Conservation (phyloP, 2,888 invertebrate genomes). For the Microctonus hyperodae region DNA sequence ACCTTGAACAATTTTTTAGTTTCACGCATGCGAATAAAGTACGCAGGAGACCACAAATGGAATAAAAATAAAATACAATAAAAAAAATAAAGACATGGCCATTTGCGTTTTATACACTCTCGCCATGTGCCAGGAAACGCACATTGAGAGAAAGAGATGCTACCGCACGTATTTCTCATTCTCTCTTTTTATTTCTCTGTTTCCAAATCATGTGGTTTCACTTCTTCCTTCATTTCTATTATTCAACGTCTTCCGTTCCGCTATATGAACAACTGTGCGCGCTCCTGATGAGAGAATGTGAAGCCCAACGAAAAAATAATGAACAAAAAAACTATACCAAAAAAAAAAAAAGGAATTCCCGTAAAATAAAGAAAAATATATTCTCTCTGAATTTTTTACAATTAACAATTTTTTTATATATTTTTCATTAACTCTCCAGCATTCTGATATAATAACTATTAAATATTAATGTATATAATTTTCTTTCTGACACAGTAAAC, state of each 20-base stretch:
- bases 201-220: conserved; percentile 42
- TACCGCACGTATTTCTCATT: too few species aligned
- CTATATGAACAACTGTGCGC: conserved; percentile 35
- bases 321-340: background rate
- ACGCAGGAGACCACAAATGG: background rate
- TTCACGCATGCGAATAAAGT: background rate
- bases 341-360: background rate
- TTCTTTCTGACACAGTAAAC: too few species aligned
- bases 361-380: background rate
- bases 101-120: conserved; percentile 30
- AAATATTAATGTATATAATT: too few species aligned
- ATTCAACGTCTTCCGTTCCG: conserved; percentile 41
- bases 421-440: background rate
- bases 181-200: conserved; percentile 25
- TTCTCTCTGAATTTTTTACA: background rate
- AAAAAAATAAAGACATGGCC: background rate
- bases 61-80: background rate
- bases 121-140: conserved; percentile 43
- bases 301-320: background rate
- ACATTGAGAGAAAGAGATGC: conserved; percentile 35
- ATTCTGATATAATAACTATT: background rate
- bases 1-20: conserved; percentile 11
- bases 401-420: background rate
- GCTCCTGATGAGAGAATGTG: conserved; percentile 31
- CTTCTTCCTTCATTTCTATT: conserved; percentile 41